These are phyloP conservation scores for Lasioglossum pauxillum DNA, from an alignment of 2,888 invertebrate genomes.

Conservation along the genomic window DNA sequence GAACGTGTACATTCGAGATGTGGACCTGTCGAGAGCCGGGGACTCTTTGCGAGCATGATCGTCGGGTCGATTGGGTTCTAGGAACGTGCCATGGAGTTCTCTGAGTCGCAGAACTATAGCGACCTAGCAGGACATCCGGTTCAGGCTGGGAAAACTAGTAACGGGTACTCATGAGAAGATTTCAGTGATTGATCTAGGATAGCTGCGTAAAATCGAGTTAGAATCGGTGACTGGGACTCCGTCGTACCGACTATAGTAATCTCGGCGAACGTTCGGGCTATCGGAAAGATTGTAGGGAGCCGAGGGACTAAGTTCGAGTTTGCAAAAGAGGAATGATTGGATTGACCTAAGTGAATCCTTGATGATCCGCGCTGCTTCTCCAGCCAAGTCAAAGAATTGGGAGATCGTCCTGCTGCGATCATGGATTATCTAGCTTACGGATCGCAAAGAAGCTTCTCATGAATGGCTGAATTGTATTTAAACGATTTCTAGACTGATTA, in stretches of 20 bases:
- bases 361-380: not conserved
- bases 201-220: not conserved
- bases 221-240: not conserved
- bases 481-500: not conserved
- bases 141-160: not conserved
- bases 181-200: not conserved
- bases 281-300: not conserved
- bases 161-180: not conserved
- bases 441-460: not conserved
- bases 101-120: slow-evolving; percentile 29
- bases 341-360: not conserved
- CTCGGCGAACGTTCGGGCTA: not conserved
- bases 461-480: not conserved
- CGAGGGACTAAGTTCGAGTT: not conserved
- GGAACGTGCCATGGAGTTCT: slow-evolving; percentile 37
- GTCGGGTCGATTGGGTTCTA: not conserved
- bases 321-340: not conserved
- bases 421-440: not conserved
- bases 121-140: not conserved
- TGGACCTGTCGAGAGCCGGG: not conserved
- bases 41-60: not conserved
- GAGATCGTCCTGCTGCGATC: not conserved
- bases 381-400: not conserved
- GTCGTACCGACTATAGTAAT: not conserved
- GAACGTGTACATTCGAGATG: slow-evolving; percentile 1